Evolutionary conservation across 1,140 invertebrate species (phyloP), one percentile per base, ranked within the genome.

Genomic region (Trichoplusia ni): DNA sequence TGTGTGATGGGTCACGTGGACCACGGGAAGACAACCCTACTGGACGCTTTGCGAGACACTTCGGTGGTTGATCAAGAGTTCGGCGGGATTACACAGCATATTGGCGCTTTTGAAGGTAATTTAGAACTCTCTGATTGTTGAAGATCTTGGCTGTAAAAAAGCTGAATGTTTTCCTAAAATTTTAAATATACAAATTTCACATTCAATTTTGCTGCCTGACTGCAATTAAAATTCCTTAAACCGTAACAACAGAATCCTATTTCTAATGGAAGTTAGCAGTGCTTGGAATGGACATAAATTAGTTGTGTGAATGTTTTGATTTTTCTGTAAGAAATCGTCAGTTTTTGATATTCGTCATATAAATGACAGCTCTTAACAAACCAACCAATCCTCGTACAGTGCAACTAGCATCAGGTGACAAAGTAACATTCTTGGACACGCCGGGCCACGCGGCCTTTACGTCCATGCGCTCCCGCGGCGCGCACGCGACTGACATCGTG

Each of bases 1-100:
- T 98, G 98, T 2, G 97, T 99, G 9, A 99, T 99, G 98, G 99
- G 99, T 0, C 99, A 99, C 91, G 98, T 99, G 1, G 99, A 99
- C 93, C 99, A 99, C 92, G 98, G 98, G 1, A 99, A 99, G 93
- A 99, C 99, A 2, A 99, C 99, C 2, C 91, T 99, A 2, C 88
- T 99, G 4, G 99, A 99, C 91, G 92, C 95, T 0, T 88, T 99
- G 13, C 90, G 99, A 56, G 93, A 98, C 53, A 94, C 97, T 0
- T 93, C 94, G 61, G 95, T 99, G 31, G 98, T 98, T 0, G 93
- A 95, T 13, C 92, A 94, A 29, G 99, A 99, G 92, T 99, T 98
- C 91, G 99, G 99, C n/a, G 99, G 99, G 11, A 99, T 99, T 37
- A 99, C 99, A 0, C 99, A 99, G 89, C 98, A 99, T 87, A 99